A percentile compares a stretch with the other conserved stretches of the same genome.
These are phyloP conservation scores for Sphyrna mokarran DNA, from an alignment of 2,113 vertebrate species.

Conservation along the genomic window DNA sequence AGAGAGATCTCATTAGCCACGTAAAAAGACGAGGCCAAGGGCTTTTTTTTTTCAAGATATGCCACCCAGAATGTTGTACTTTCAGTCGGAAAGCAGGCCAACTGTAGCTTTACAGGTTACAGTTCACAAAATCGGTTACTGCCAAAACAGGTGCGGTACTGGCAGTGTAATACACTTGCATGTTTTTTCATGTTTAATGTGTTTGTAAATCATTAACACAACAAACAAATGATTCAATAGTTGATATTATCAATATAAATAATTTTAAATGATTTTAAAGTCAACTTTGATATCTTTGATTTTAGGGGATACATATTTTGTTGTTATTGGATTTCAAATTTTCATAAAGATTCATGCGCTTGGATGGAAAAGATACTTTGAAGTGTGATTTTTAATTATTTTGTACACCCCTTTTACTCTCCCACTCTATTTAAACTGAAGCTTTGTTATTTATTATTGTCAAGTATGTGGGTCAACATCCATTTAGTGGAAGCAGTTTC, in stretches of 20 bases:
- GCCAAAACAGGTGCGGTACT: slow-evolving; percentile 4
- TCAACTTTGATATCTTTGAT: neutral
- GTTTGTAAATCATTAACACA: neutral
- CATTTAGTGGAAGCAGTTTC: neutral
- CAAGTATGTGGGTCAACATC: neutral
- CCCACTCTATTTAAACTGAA: neutral
- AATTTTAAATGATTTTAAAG: slow-evolving; percentile 5
- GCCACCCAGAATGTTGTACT: slow-evolving; percentile 50
- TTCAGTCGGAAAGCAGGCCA: slow-evolving; percentile 45
- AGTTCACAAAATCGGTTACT: slow-evolving; percentile 26
- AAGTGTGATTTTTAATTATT: neutral
- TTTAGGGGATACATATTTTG: neutral
- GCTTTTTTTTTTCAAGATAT: slow-evolving; percentile 47
- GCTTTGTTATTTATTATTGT: neutral
- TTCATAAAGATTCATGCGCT: neutral
- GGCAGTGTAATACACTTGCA: neutral
- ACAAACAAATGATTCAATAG: neutral
- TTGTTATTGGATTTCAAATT: neutral
- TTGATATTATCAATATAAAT: neutral
- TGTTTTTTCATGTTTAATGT: neutral
- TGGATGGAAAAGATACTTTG: neutral
- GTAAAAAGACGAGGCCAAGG: slow-evolving; percentile 30
- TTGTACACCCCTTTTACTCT: neutral
- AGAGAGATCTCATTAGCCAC: slow-evolving; percentile 20
- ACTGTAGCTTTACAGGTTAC: slow-evolving; percentile 12